These are phyloP conservation scores for Aptenodytes forsteri DNA, from an alignment of 2,113 vertebrate species.

Conservation along the genomic window DNA sequence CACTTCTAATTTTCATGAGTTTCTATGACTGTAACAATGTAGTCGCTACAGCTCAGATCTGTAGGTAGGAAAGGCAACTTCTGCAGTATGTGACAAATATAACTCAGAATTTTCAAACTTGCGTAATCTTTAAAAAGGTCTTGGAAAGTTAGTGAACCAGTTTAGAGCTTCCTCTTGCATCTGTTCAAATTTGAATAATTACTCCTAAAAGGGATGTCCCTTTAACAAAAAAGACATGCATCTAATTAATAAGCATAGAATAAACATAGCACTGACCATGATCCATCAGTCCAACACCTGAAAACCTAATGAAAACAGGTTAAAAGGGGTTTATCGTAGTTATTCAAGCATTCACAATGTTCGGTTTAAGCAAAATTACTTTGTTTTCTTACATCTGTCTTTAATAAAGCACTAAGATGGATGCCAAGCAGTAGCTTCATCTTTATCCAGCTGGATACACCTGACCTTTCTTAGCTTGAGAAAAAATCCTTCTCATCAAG, in stretches of 20 bases:
- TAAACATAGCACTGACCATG: not conserved
- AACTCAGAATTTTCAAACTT: not conserved
- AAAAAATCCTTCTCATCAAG: not conserved
- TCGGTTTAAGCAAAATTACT: not conserved
- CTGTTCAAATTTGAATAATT: not conserved
- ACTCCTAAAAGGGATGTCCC: not conserved
- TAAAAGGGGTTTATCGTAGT: not conserved
- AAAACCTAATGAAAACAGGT: not conserved
- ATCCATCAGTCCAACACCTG: not conserved
- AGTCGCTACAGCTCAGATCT: not conserved
- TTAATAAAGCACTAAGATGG: not conserved
- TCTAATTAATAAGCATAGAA: not conserved
- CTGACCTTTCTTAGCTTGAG: conserved; percentile 5
- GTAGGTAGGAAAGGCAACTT: not conserved
- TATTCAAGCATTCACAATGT: not conserved
- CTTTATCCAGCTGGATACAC: conserved; percentile 30
- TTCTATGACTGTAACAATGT: not conserved
- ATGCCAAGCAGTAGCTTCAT: conserved; percentile 24
- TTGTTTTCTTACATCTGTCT: not conserved
- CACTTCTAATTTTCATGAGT: not conserved
- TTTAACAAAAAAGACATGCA: not conserved
- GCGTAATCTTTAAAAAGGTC: not conserved
- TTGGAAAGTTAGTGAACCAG: conserved; percentile 7
- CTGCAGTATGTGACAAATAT: not conserved
- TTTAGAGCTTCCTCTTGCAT: conserved; percentile 2